These are phyloP conservation scores for Diarsia dahlii DNA, from an alignment of 2,888 invertebrate species.

Conservation along the genomic window DNA sequence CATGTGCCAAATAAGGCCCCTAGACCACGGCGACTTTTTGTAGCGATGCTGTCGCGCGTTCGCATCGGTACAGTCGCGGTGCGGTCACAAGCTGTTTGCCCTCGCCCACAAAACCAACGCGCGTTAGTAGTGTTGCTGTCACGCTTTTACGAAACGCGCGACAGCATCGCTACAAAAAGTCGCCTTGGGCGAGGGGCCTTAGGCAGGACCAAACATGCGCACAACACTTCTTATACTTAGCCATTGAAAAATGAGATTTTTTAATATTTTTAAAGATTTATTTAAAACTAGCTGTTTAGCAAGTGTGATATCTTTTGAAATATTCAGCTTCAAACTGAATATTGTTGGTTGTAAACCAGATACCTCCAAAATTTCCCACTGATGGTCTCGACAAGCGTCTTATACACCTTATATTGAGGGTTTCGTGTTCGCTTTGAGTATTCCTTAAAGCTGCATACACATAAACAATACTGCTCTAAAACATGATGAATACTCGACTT, in stretches of 20 bases:
- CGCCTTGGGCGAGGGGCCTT: too few species aligned
- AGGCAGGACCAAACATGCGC: too few species aligned
- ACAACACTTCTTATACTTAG: not conserved
- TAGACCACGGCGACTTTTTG: too few species aligned
- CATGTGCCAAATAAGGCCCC: not conserved
- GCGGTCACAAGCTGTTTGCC: too few species aligned
- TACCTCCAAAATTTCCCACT: conserved; percentile 57
- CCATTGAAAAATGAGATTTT: not conserved
- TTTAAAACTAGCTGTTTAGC: conserved; percentile 34
- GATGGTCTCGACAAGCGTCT: conserved; percentile 17
- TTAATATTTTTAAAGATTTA: not conserved
- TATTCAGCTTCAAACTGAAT: not conserved
- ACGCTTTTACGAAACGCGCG: too few species aligned
- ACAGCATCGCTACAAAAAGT: too few species aligned
- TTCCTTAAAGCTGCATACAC: conserved; percentile 53
- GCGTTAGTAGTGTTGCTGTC: too few species aligned
- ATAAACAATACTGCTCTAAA: conserved; percentile 14
- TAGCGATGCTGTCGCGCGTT: too few species aligned
- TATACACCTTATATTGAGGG: conserved; percentile 50
- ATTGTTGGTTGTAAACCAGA: conserved; percentile 4
- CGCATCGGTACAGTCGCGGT: too few species aligned
- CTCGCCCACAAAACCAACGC: too few species aligned
- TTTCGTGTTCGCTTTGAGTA: conserved; percentile 48
- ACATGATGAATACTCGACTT: not conserved
- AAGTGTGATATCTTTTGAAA: not conserved